Evolutionary conservation across 2,888 invertebrate genomes (phyloP), one percentile per base, ranked within the genome.

Genomic region (Latheticus oryzae): DNA sequence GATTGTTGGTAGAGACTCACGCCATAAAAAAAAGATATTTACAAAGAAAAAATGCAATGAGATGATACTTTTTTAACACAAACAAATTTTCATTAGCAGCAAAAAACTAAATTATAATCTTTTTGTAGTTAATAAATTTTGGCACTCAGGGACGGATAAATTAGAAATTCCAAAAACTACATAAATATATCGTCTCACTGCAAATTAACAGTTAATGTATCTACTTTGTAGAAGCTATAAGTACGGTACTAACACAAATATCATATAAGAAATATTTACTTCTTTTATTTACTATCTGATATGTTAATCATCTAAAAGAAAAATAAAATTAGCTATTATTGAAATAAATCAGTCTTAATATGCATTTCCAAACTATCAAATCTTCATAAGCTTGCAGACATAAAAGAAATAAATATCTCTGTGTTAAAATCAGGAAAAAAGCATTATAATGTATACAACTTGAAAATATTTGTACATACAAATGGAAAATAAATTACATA

Each of bases 81-180:
- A 35, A 2, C 8, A 8, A 2, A 15, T 19, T 2, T 17, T 35
- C 16, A 28, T 12, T 8, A 5, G 2, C 7, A 35, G 7, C 12
- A 35, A 35, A 35, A 13, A 13, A 38, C 19, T n/a, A 38, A 21
- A 5, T 19, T 12, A 11, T 15, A 16, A 45, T 16, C 13, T 3
- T 15, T 23, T 13, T 12, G 11, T 5, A 17, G 4, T 33, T 32
- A 26, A 51, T 21, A n/a, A 58, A 58, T 33, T 66, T 67, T 67
- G 67, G 67, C 67, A 67, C 67, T 58, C 9, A 35, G 51, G 62
- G 63, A 67, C 59, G 67, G 67, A 64, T 35, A 61, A 59, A 56
- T 16, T 35, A 45, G 3, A 28, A 11, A 21, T 15, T n/a, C n/a
- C n/a, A n/a, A 26, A 28, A 28, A 28, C 2, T 28, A 5, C 11